Evolutionary conservation across 2,888 invertebrate genomes (phyloP), one percentile per base, ranked within the genome.

Genomic region (Hirtodrosophila histrioides): DNA sequence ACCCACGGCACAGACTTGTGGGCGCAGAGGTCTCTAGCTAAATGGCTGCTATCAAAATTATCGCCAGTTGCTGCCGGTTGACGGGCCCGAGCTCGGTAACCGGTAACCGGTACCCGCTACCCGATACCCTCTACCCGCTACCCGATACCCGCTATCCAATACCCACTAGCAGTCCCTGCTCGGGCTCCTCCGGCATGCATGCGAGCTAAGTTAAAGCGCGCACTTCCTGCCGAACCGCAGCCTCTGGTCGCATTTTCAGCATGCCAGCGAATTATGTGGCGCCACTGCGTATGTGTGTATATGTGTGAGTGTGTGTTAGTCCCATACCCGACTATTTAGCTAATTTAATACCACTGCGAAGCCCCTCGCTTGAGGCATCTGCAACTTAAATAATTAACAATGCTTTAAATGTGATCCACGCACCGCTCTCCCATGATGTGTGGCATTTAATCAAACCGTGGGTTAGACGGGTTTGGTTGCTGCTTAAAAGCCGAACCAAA

Each of bases 1-100:
- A 46, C 12, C 33, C 46, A 56, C 35, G 35, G 46, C 45, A 37
- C 5, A 35, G 23, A 27, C 50, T 68, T 7, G 40, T 33, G 51
- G 33, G 44, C 56, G 57, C 53, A 51, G 40, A 43, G 27, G 24
- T 57, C 50, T 37, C 12, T 44, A 49, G 61, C 69, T 71, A 82
- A 85, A 78, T 87, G 82, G 62, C 68, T 70, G 85, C 82, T 69
- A 86, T 86, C 73, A 78, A 88, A 88, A 82, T 76, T 84, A 76
- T 82, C 73, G 76, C 68, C 73, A 68, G 62, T 65, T 71, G 55
- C 45, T 64, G 71, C 49, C 57, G 68, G 29, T 58, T 49, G 56
- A 43, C 48, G 56, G 31, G 58, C 40, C 57, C 50, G 51, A 55
- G 40, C 45, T 12, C 40, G 51, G 33, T 27, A 10, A 12, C 50